Evolutionary conservation across 2,888 invertebrate genomes (phyloP).

Genomic region (Drosophila suboccidentalis): DNA sequence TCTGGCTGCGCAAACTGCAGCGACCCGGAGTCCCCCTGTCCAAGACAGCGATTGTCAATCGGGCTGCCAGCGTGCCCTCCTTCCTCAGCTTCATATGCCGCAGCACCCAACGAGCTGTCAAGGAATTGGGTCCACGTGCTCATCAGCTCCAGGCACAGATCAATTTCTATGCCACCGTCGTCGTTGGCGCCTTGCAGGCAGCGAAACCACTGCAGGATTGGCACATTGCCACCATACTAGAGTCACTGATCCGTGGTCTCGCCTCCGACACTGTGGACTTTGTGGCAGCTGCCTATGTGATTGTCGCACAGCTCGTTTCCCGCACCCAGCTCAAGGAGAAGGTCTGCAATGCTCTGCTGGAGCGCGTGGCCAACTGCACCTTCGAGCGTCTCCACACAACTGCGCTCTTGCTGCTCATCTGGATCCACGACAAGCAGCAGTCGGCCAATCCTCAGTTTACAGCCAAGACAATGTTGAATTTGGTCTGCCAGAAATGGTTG

Average conservation of each 20-base stretch:
- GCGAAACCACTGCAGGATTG: slow-evolving; percentile 87
- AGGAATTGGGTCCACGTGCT: slow-evolving; percentile 87
- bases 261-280: slow-evolving; percentile 90
- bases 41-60: slow-evolving; percentile 90
- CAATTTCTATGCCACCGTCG: slow-evolving; percentile 92
- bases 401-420: slow-evolving; percentile 88
- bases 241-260: slow-evolving; percentile 90
- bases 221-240: slow-evolving; percentile 90
- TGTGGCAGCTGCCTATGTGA: slow-evolving; percentile 90
- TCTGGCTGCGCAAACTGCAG: slow-evolving; percentile 91
- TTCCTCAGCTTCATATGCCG: slow-evolving; percentile 89
- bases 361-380: slow-evolving; percentile 87
- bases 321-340: slow-evolving; percentile 88
- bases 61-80: slow-evolving; percentile 88
- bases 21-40: slow-evolving; percentile 91
- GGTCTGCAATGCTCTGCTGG: slow-evolving; percentile 88
- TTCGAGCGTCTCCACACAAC: slow-evolving; percentile 88
- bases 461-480: slow-evolving; percentile 86
- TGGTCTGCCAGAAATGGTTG: slow-evolving; percentile 86
- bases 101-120: slow-evolving; percentile 87
- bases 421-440: slow-evolving; percentile 90
- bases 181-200: slow-evolving; percentile 90
- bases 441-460: slow-evolving; percentile 86
- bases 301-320: slow-evolving; percentile 89
- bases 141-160: slow-evolving; percentile 89